Percentiles rank a stretch among this genome's conserved stretches.
These are phyloP conservation scores for Platichthys stellatus DNA, from an alignment of 2,113 vertebrate genomes.

Conservation along the genomic window DNA sequence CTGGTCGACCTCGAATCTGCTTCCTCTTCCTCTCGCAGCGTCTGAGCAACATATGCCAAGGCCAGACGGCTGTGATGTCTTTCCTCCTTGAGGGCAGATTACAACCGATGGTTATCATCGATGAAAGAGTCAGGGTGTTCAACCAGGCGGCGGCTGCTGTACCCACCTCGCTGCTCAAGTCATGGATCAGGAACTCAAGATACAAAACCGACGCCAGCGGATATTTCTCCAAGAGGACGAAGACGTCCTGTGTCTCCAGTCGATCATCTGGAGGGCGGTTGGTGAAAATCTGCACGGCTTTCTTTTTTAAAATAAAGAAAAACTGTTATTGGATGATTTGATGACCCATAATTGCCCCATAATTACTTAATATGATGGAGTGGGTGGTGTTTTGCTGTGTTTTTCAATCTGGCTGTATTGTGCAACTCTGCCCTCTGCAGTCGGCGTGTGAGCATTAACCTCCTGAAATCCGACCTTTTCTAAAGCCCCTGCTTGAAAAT, in stretches of 20 bases:
- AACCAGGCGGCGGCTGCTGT: constrained; percentile 6
- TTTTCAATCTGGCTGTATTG: constrained; percentile 12
- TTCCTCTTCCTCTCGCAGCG: constrained; percentile 39
- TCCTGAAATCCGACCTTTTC: no score
- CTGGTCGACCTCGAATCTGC: constrained; percentile 44
- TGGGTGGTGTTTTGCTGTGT: background rate
- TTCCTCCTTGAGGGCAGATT: constrained; percentile 69
- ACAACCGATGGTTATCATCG: constrained; percentile 20
- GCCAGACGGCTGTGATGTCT: constrained; percentile 76
- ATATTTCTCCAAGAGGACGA: constrained; percentile 66
- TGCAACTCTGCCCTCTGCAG: constrained; percentile 72
- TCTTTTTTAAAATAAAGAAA: constrained; percentile 54
- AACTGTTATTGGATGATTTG: constrained; percentile 6
- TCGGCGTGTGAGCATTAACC: constrained; percentile 8
- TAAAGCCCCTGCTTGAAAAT: no score
- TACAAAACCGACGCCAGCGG: constrained; percentile 64
- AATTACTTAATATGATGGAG: constrained; percentile 12
- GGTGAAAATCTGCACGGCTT: constrained; percentile 75
- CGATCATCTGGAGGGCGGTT: constrained; percentile 48
- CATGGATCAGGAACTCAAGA: constrained; percentile 75
- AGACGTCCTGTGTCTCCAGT: constrained; percentile 55
- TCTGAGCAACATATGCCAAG: constrained; percentile 61
- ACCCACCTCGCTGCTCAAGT: constrained; percentile 70
- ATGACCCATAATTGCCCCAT: constrained; percentile 10
- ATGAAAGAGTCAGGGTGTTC: constrained; percentile 26